Conservation (phyloP, 2,113 vertebrate genomes). For the Cynoglossus semilaevis region DNA sequence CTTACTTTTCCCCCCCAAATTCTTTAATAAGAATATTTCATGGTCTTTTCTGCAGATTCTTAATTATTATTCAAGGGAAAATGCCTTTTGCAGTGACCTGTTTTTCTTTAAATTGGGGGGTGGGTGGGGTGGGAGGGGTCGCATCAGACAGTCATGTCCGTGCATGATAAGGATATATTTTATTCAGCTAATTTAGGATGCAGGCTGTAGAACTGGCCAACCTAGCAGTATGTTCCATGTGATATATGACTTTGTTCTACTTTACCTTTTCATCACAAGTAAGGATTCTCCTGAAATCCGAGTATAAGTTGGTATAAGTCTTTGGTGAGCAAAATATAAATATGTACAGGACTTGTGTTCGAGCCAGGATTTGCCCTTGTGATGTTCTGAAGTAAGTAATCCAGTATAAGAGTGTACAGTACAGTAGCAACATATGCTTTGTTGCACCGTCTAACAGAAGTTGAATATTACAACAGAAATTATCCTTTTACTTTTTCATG, state of each 20-base stretch:
- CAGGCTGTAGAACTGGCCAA: conserved; percentile 51
- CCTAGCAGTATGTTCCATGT: conserved; percentile 47
- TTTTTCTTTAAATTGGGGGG: conserved; percentile 46
- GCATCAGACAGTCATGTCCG: conserved; percentile 46
- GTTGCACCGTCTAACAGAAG: too few relatives aligned
- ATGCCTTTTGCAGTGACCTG: conserved; percentile 45
- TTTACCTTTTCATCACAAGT: conserved; percentile 50
- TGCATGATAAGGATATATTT: conserved; percentile 48
- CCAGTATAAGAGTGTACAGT: background rate
- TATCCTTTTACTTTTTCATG: too few relatives aligned
- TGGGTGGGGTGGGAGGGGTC: too few relatives aligned
- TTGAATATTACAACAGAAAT: too few relatives aligned
- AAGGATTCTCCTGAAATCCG: conserved; percentile 45
- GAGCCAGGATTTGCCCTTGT: background rate
- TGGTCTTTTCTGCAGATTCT: too few relatives aligned
- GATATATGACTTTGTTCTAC: conserved; percentile 67
- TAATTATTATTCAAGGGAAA: background rate
- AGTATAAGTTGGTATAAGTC: conserved; percentile 12
- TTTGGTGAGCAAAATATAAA: conserved; percentile 2
- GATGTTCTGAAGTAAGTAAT: background rate
- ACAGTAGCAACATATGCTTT: too few relatives aligned
- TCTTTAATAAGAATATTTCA: too few relatives aligned
- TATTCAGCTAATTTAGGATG: conserved; percentile 60
- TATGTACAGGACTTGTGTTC: background rate
- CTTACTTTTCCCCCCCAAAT: too few relatives aligned